Evolutionary conservation across 1,140 invertebrate genomes (phyloP).

Genomic region (Hycleus phaleratus): DNA sequence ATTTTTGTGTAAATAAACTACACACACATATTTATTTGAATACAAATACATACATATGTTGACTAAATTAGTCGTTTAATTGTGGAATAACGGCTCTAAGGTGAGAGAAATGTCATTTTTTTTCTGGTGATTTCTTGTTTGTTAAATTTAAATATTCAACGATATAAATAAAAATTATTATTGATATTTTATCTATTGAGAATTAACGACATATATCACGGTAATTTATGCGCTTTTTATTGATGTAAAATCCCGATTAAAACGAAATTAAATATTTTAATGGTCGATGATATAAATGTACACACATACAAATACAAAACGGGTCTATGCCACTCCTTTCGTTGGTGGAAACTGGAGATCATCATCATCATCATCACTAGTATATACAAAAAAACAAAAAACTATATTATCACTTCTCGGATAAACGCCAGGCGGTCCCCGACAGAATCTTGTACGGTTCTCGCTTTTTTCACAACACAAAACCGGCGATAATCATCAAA

Average conservation of each 20-base stretch:
- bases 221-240: constrained; percentile 34
- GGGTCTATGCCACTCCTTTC: no score
- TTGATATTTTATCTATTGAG: no score
- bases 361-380: no score
- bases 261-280: constrained; percentile 36
- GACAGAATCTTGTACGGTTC: constrained; percentile 22
- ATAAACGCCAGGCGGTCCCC: constrained; percentile 16
- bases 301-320: no score
- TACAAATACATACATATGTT: constrained; percentile 1
- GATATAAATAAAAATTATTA: no score
- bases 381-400: constrained; percentile 12
- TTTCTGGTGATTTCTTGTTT: background rate
- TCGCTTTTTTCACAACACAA: no score
- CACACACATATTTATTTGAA: no score
- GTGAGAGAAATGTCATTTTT: constrained; percentile 11
- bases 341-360: no score
- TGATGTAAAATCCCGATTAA: constrained; percentile 35
- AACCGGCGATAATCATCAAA: no score
- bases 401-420: constrained; percentile 34
- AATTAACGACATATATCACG: constrained; percentile 20
- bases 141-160: no score
- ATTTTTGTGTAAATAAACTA: constrained; percentile 13
- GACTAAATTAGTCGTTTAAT: constrained; percentile 15
- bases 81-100: constrained; percentile 11
- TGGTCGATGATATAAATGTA: constrained; percentile 9